Base-by-base conservation (phyloP, 2,888 invertebrate genomes). In the Scaptomyza polygonia region DNA sequence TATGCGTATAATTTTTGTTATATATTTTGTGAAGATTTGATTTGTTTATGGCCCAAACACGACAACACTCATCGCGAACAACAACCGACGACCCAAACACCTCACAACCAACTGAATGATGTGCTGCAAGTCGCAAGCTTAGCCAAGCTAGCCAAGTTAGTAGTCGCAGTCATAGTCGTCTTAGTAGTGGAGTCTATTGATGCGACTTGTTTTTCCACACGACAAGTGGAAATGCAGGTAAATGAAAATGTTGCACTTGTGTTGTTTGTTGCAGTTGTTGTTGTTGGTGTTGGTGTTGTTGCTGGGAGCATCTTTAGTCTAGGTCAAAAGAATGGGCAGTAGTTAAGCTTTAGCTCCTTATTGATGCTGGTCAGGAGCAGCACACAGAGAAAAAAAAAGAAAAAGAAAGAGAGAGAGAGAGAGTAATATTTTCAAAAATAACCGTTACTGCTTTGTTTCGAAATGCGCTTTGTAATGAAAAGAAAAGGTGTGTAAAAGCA, bases 21-120 rank as follows among this genome's bases (percentile, higher is more conserved):
- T 43, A 2, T 11, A 7, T 43, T 43, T 47, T 29, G 29, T 32
- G 30, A 30, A 8, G 16, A n/a, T 40, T 48, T 34, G 21, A 27
- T 11, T 14, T 14, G 9, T 42, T 12, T 29, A 42, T 21, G 11
- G 16, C 14, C 44, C 48, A 21, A 32, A 48, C 11, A 53, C 49
- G 39, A 40, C 56, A 73, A 40, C 56, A 73, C 63, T 65, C 77
- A 80, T 77, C 70, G 66, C 78, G 73, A 65, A 58, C 58, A 88
- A 86, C 39, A 39, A 16, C 84, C 86, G 84, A 79, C 89, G 72
- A 76, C 80, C 80, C 82, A 74, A 85, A 84, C 88, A 82, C 79
- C 84, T 80, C 72, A 80, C 88, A 79, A 77, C 59, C 79, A 83
- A 90, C 90, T 90, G 88, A 87, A 69, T 61, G 68, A 70, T 65